Evolutionary conservation across 2,888 invertebrate species (phyloP).

Genomic region (Gandaritis pyraliata): DNA sequence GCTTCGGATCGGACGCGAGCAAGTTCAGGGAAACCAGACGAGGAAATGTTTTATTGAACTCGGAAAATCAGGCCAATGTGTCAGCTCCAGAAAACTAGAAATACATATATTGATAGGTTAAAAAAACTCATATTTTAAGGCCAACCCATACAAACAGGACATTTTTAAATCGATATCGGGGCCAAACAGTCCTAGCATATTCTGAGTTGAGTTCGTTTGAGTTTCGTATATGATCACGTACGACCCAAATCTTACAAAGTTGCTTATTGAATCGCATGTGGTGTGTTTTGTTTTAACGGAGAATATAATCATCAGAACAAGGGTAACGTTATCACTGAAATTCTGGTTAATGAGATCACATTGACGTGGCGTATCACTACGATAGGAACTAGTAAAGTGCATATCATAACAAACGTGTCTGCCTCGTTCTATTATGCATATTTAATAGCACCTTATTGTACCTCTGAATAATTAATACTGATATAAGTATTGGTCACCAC

Average conservation of each 20-base stretch:
- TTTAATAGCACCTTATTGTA: constrained; percentile 40
- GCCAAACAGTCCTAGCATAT: constrained; percentile 55
- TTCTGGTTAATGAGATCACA: constrained; percentile 30
- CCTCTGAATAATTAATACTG: constrained; percentile 38
- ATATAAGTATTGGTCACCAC: constrained; percentile 23
- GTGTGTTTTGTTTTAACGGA: constrained; percentile 35
- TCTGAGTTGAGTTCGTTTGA: constrained; percentile 54
- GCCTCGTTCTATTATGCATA: constrained; percentile 41
- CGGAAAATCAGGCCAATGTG: constrained; percentile 67
- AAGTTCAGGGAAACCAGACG: constrained; percentile 79
- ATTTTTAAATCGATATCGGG: constrained; percentile 52
- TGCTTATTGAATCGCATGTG: constrained; percentile 52
- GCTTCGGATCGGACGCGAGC: constrained; percentile 60
- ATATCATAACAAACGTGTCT: constrained; percentile 33
- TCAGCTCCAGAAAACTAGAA: constrained; percentile 48
- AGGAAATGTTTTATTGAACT: constrained; percentile 72
- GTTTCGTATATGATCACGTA: constrained; percentile 65
- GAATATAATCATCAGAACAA: constrained; percentile 22
- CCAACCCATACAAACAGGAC: constrained; percentile 31
- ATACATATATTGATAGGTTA: constrained; percentile 30
- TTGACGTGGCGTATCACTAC: constrained; percentile 26
- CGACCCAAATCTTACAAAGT: constrained; percentile 66
- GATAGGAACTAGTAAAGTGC: constrained; percentile 23
- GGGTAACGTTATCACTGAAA: constrained; percentile 9
- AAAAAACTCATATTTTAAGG: constrained; percentile 45